These are phyloP conservation scores for Toxonevra muliebris DNA, from an alignment of 2,888 invertebrate genomes.

Conservation along the genomic window DNA sequence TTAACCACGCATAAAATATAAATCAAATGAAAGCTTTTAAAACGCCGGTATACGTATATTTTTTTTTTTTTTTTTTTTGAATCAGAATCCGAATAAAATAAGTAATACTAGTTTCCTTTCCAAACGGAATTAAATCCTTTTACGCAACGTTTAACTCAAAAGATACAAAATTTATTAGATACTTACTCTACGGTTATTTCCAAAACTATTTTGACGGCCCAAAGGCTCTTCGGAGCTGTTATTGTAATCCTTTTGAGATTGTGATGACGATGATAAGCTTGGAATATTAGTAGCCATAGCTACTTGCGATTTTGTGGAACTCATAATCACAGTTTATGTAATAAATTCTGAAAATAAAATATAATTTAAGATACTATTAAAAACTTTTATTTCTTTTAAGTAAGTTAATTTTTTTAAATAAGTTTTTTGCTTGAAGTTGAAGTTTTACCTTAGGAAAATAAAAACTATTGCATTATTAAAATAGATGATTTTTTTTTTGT, in stretches of 20 bases:
- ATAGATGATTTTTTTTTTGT: not conserved
- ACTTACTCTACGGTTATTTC: slow-evolving; percentile 63
- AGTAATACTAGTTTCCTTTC: no score
- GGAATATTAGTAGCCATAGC: slow-evolving; percentile 64
- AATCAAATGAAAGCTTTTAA: no score
- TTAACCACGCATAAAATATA: no score
- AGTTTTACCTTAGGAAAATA: slow-evolving; percentile 16
- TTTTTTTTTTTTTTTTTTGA: no score
- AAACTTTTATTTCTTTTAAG: not conserved
- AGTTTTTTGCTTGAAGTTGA: not conserved
- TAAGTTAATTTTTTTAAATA: not conserved
- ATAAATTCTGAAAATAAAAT: slow-evolving; percentile 49
- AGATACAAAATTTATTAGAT: not conserved
- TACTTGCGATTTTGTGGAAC: slow-evolving; percentile 65
- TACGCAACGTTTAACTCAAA: no score
- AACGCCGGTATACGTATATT: no score
- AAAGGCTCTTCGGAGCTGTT: slow-evolving; percentile 55
- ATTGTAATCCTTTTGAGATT: slow-evolving; percentile 52
- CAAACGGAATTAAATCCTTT: no score
- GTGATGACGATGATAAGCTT: slow-evolving; percentile 52
- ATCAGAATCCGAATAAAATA: no score
- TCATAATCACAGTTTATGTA: slow-evolving; percentile 64
- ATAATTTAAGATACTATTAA: not conserved
- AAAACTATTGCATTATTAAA: slow-evolving; percentile 23
- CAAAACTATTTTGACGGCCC: slow-evolving; percentile 64